phyloP scores from a whole-genome alignment of 2,888 invertebrate species.

The Drosophila paucipuncta region DNA sequence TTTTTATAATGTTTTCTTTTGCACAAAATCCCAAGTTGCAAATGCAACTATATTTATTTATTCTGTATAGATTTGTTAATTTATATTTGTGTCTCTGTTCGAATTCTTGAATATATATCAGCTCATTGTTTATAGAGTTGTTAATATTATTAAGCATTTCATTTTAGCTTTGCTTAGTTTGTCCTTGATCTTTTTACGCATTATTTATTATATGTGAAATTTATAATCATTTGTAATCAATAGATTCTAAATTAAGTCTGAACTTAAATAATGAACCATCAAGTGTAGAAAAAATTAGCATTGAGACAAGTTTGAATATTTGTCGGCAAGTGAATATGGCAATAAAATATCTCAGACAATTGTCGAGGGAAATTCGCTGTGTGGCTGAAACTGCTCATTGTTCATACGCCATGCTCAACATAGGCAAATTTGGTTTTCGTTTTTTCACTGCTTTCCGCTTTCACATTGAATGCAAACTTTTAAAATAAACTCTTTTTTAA shows the following conservation, averaged over 20 bases:
- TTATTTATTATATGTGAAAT: background rate
- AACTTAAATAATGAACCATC: constrained; percentile 26
- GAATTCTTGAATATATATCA: background rate
- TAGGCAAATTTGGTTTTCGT: background rate
- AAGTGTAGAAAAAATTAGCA: constrained; percentile 25
- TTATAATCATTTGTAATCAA: constrained; percentile 14
- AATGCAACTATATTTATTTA: background rate
- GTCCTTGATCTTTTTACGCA: background rate
- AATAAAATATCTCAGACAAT: background rate
- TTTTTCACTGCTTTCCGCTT: background rate
- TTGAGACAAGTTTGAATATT: constrained; percentile 14
- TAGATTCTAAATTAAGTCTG: constrained; percentile 13
- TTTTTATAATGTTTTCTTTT: background rate
- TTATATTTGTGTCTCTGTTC: background rate
- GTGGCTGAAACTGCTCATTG: constrained; percentile 27
- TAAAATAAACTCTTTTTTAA: constrained; percentile 1
- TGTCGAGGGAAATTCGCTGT: background rate
- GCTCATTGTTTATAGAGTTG: background rate
- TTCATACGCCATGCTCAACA: constrained; percentile 47
- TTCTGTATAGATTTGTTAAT: background rate
- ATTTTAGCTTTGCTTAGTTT: background rate
- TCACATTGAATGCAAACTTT: background rate
- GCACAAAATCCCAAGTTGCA: background rate
- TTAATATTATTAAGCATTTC: background rate
- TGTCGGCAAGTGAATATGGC: constrained; percentile 1